These are phyloP conservation scores for Eulithis prunata DNA, from an alignment of 2,888 invertebrate species.

Conservation along the genomic window DNA sequence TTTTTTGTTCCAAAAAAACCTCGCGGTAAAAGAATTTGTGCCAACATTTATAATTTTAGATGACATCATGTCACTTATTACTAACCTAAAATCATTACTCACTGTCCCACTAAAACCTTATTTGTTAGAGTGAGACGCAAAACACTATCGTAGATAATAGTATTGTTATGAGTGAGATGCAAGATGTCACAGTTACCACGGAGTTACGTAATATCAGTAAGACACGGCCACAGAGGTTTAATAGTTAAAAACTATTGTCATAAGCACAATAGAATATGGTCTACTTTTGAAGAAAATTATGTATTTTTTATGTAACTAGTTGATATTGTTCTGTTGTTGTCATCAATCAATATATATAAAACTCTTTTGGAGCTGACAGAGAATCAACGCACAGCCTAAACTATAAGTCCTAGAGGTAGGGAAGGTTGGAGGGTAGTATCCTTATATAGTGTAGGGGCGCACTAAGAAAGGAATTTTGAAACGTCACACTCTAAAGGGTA, in stretches of 20 bases:
- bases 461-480: too few species aligned
- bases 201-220: conserved; percentile 50
- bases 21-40: too few species aligned
- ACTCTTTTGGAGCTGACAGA: too few species aligned
- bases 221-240: conserved; percentile 32
- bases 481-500: too few species aligned
- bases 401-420: too few species aligned
- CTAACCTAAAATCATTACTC: conserved; percentile 8
- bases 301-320: neutral
- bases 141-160: conserved; percentile 3
- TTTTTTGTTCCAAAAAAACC: too few species aligned
- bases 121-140: conserved; percentile 19
- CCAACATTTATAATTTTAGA: neutral
- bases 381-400: too few species aligned
- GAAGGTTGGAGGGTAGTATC: too few species aligned
- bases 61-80: too few species aligned
- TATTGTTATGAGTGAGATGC: conserved; percentile 38
- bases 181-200: conserved; percentile 60
- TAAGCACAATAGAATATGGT: conserved; percentile 19
- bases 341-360: too few species aligned
- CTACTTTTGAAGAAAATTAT: conserved; percentile 22
- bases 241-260: conserved; percentile 7
- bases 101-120: conserved; percentile 21
- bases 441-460: too few species aligned
- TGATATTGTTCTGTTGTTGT: neutral